phyloP scores from a whole-genome alignment of 1,140 invertebrate species.

The Harpegnathos saltator region DNA sequence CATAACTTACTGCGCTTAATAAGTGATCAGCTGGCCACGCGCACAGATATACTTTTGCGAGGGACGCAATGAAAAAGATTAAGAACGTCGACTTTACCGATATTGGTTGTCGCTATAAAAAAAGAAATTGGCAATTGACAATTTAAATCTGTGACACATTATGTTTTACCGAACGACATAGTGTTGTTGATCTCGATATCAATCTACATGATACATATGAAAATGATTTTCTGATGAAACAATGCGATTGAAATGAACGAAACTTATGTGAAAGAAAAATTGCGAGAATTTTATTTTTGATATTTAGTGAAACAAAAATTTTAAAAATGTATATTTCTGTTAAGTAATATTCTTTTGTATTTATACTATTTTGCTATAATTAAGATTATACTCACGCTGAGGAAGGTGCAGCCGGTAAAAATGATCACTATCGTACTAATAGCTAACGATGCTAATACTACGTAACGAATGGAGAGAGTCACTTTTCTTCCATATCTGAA shows the following conservation, averaged over 20 bases:
- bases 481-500: conserved; percentile 29
- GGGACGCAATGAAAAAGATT: conserved; percentile 30
- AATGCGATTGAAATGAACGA: neutral
- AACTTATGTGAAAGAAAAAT: neutral
- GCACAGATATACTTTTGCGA: conserved; percentile 63
- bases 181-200: neutral
- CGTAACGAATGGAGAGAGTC: conserved; percentile 35
- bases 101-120: conserved; percentile 36
- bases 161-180: neutral
- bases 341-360: too few relatives aligned
- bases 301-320: neutral
- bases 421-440: conserved; percentile 34
- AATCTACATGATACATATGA: neutral
- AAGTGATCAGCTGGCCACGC: conserved; percentile 73
- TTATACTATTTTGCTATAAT: neutral
- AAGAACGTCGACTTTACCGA: conserved; percentile 61
- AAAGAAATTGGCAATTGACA: conserved; percentile 59
- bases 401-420: conserved; percentile 42
- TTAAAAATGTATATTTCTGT: neutral
- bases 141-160: neutral
- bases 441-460: conserved; percentile 11
- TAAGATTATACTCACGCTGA: conserved; percentile 24
- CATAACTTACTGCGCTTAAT: conserved; percentile 63
- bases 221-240: neutral
- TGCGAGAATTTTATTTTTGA: neutral